A percentile compares a stretch with the other conserved stretches of the same genome.
phyloP scores from a whole-genome alignment of 2,888 invertebrate genomes.

The Melieria omissa region DNA sequence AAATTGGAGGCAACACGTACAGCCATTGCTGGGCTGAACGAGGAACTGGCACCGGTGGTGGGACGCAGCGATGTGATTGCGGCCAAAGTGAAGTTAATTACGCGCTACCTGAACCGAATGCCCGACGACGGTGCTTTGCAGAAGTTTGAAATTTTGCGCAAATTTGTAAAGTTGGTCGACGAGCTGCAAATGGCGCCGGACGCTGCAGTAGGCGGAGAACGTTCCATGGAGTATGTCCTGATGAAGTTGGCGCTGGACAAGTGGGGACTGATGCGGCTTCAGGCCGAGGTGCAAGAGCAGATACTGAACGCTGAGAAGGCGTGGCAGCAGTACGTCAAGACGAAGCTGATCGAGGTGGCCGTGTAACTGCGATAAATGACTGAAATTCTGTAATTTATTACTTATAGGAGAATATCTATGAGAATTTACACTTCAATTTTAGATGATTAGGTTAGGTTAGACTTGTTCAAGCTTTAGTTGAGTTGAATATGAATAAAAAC shows the following conservation, averaged over 20 bases:
- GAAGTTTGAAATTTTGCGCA: slow-evolving; percentile 47
- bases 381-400: background rate
- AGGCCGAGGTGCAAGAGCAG: slow-evolving; percentile 46
- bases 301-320: slow-evolving; percentile 46
- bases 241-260: slow-evolving; percentile 53
- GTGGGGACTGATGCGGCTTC: slow-evolving; percentile 44
- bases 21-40: slow-evolving; percentile 46
- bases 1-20: slow-evolving; percentile 42
- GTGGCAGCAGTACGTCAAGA: slow-evolving; percentile 48
- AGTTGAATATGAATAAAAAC: no score
- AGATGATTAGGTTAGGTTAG: no score
- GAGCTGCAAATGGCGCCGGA: slow-evolving; percentile 41
- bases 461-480: no score
- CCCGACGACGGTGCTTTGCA: slow-evolving; percentile 41
- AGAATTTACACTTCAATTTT: no score
- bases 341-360: slow-evolving; percentile 47
- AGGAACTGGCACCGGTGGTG: slow-evolving; percentile 50
- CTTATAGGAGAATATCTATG: background rate
- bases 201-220: slow-evolving; percentile 40
- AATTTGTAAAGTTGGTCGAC: slow-evolving; percentile 48
- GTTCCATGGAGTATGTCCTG: slow-evolving; percentile 51
- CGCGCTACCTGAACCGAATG: slow-evolving; percentile 50
- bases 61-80: slow-evolving; percentile 54
- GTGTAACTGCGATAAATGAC: background rate
- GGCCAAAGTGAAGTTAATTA: slow-evolving; percentile 47